Base-by-base conservation (phyloP, 2,113 vertebrate species). In the Saguinus imperator region DNA sequence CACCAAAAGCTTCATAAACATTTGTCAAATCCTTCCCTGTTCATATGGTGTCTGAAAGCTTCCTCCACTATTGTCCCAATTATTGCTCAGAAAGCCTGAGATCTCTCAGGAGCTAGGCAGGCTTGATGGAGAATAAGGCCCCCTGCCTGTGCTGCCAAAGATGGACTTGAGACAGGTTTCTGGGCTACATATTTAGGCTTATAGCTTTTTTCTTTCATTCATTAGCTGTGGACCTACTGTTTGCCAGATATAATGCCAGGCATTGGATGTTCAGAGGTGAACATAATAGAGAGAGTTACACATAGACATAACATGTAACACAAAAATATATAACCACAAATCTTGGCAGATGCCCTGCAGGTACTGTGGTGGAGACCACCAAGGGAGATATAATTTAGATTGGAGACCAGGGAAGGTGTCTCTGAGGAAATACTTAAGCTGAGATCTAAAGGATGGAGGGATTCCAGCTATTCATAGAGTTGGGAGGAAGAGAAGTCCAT, bases 351-450 rank as follows among this genome's bases (percentile, higher is more conserved):
- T 18, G 17, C 48, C 8, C 72, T 66, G 68, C 66, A 32, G 61
- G 4, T 18, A 0, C 27, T 48, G 9, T 43, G 52, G 21, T 66
- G 29, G 40, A 55, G 81, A 87, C 29, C 12, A 50, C 3, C 35
- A 68, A 40, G 73, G 23, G 2, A 79, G 5, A 64, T 16, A 23
- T 52, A 16, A 70, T 10, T n/a, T 57, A 66, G n/a, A 37, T 29
- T 50, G 35, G n/a, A 91, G 83, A 52, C 21, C 13, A 32, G 80
- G 21, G n/a, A 70, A 35, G 32, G 48, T 27, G 8, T 66, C 92
- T 64, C 94, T 66, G 57, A 97, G 72, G 72, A 85, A 81, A 64
- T 37, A 57, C 45, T 77, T 86, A 84, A 90, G 8, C 32, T 76
- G 40, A 76, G 50, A 35, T 17, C 75, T 58, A 48, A 55, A 92